phyloP scores from a whole-genome alignment of 2,113 vertebrate species.

The Cyanocitta stelleri region DNA sequence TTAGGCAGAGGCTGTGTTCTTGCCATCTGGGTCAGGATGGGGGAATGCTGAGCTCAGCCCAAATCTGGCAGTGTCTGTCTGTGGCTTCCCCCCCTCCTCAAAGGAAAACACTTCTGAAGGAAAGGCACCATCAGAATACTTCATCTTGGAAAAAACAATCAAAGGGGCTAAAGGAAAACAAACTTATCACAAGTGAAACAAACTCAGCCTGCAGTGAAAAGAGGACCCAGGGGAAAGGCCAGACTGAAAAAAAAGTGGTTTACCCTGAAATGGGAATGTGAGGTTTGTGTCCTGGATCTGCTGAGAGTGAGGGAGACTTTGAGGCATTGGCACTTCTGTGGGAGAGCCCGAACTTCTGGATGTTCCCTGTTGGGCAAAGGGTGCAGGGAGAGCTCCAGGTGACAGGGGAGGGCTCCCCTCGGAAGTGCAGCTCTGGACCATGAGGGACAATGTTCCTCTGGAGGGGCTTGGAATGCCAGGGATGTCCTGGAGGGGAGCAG shows the following conservation, averaged over 20 bases:
- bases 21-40: not conserved
- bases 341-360: not conserved
- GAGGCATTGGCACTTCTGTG: not conserved
- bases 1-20: not conserved
- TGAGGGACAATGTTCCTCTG: not conserved
- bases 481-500: not conserved
- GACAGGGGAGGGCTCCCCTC: not conserved
- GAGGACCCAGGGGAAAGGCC: slow-evolving; percentile 16
- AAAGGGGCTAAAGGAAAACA: slow-evolving; percentile 35
- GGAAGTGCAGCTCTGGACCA: not conserved
- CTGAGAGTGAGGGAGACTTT: not conserved
- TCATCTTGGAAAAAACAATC: slow-evolving; percentile 56
- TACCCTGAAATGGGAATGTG: not conserved
- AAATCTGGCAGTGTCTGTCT: slow-evolving; percentile 9
- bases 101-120: slow-evolving; percentile 41
- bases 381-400: not conserved
- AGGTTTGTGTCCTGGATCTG: not conserved
- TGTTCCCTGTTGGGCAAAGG: not conserved
- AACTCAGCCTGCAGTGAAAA: slow-evolving; percentile 18
- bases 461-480: not conserved
- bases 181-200: slow-evolving; percentile 54
- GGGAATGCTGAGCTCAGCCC: not conserved
- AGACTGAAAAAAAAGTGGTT: not conserved
- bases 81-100: not conserved
- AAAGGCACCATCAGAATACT: slow-evolving; percentile 11